Base-by-base conservation (phyloP, 2,888 invertebrate genomes). In the Leucozona laternaria region DNA sequence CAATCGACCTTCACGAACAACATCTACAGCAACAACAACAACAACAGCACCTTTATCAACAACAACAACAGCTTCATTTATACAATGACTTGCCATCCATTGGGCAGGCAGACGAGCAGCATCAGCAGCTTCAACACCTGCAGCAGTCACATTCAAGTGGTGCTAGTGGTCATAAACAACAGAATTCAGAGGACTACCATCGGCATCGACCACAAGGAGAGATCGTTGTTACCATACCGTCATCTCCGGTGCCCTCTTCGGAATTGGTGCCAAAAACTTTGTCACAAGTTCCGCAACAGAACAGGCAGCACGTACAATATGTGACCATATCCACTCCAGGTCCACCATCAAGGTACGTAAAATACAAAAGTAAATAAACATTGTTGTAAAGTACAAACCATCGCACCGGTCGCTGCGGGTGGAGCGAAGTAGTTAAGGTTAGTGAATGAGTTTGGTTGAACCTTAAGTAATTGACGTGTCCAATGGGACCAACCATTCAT, bases 231-330 rank as follows among this genome's bases (percentile, higher is more conserved):
- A 73, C 62, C 13, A 78, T 81, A 57, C 81, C 75, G 17, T 70
- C 43, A 10, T 58, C 80, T 53, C 55, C 80, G 15, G 25, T 60
- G 22, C 28, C 73, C 70, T 57, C 76, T 66, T 55, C 81, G 22
- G 71, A 81, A 60, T 17, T 70, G 53, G 50, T 73, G 50, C 31
- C 82, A 71, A 78, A 86, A 71, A 79, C 78, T 25, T 66, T 86
- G 77, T 73, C 85, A 66, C 45, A n/a, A 20, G 28, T 43, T n/a
- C 17, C 75, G 45, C 85, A 81, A 62, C 82, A 75, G 53, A 75
- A 86, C 3, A 64, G 82, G 2, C 82, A 78, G 45, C 81, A 86
- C 58, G 37, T 86, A 13, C 86, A 86, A 58, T 86, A 86, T 53
- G 78, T 79, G 13, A 20, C 78, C 11, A 53, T 79, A 68, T 34